Evolutionary conservation across 2,888 invertebrate genomes (phyloP), one percentile per base, ranked within the genome.

Genomic region (Drosophila neutralis): DNA sequence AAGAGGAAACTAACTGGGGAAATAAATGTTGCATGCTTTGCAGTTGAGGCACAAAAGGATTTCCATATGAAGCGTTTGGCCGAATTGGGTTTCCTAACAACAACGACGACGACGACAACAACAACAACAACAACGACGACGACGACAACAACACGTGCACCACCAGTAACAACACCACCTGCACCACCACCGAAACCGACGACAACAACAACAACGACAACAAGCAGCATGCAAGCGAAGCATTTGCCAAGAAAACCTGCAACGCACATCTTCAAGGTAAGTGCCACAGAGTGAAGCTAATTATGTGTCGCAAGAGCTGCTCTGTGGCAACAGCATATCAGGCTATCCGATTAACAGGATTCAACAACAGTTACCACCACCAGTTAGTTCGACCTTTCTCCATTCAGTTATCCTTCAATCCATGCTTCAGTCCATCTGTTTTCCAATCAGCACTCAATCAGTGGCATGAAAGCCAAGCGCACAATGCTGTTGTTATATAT

Each of bases 21-120:
- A 15, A 27, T 11, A 35, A 38, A 42, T 71, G 15, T 45, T 45
- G 48, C 52, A 35, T 48, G 6, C 8, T 27, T 75, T 75, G 13
- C 51, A 97, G 97, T 97, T 91, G 97, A 97, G 93, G 96, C 97
- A 18, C 97, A 98, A 93, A 97, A 97, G 92, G 97, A 97, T 93
- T 97, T 96, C 92, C 97, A 98, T 91, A 94, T 95, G 91, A 94
- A 94, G 86, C 94, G 94, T 76, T 92, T 94, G 69, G 94, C 94
- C 35, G 94, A 94, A 90, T 90, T 94, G 76, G 94, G 94, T 52
- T 93, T 94, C 79, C 90, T 94, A 48, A 93, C 93, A 33, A 94
- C 94, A 21, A 93, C 94, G 11, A 92, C 94, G 49, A 92, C 93
- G 10, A 92, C 92, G 7, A 92, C 92, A 0, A 92, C 93, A 85